Evolutionary conservation across 1,140 invertebrate genomes (phyloP).

Genomic region (Bemisia tabaci): DNA sequence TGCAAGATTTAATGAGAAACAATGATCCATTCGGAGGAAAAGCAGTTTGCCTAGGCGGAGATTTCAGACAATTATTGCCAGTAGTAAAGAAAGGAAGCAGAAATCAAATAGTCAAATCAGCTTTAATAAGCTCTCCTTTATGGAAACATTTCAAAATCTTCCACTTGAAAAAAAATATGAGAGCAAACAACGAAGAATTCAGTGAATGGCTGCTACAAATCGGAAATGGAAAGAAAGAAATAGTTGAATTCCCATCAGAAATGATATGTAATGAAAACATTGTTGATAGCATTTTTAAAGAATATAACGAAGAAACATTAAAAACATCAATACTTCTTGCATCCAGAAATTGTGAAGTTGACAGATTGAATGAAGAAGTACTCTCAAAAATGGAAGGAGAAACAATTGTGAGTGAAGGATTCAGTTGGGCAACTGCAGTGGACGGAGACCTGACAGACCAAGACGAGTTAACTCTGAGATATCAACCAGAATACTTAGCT

Average conservation of each 20-base stretch:
- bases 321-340: too few species aligned
- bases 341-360: too few species aligned
- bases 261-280: neutral
- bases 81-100: conserved; percentile 1
- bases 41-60: neutral
- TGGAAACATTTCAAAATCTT: conserved; percentile 5
- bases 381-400: too few species aligned
- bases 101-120: neutral
- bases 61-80: conserved; percentile 9
- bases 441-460: too few species aligned
- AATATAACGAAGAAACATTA: too few species aligned
- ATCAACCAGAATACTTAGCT: too few species aligned
- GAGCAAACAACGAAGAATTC: neutral
- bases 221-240: neutral
- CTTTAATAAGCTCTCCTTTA: neutral
- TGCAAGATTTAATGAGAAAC: conserved; percentile 5
- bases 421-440: too few species aligned
- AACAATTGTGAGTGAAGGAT: too few species aligned
- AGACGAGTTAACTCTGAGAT: too few species aligned
- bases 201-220: neutral
- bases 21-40: conserved; percentile 3
- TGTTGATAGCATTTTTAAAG: neutral
- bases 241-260: neutral
- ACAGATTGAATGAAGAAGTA: too few species aligned
- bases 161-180: neutral